These are phyloP conservation scores for Synergus japonicus DNA, from an alignment of 2,888 invertebrate genomes.

Conservation along the genomic window DNA sequence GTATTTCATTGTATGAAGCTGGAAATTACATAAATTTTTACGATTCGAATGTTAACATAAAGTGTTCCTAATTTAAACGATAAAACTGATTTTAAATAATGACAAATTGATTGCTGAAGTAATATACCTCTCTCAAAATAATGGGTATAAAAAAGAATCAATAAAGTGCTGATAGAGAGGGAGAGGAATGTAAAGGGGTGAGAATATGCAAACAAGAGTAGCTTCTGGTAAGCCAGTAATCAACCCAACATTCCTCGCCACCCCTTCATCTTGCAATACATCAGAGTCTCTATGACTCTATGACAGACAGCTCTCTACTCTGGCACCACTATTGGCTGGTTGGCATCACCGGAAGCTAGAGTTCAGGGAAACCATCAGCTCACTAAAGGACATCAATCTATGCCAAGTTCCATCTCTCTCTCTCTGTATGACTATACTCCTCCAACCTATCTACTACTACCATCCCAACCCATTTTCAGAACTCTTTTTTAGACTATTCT, in stretches of 20 bases:
- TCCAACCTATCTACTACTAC: not conserved
- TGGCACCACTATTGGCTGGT: constrained; percentile 46
- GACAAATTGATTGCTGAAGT: not conserved
- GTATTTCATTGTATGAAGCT: not conserved
- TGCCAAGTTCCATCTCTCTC: constrained; percentile 48
- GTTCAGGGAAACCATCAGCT: constrained; percentile 48
- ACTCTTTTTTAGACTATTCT: not conserved
- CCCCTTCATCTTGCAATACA: constrained; percentile 46
- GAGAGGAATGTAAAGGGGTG: constrained; percentile 21
- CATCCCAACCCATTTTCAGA: not conserved
- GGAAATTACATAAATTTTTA: too few relatives aligned
- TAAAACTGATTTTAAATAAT: not conserved
- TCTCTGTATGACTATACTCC: constrained; percentile 27
- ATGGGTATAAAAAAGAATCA: not conserved
- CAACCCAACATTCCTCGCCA: constrained; percentile 42
- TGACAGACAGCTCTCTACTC: constrained; percentile 18
- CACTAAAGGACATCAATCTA: constrained; percentile 52
- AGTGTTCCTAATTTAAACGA: not conserved
- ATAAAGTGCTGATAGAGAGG: not conserved
- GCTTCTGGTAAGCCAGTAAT: constrained; percentile 41
- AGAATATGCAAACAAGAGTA: constrained; percentile 43
- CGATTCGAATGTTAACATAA: not conserved
- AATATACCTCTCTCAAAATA: not conserved
- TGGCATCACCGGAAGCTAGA: constrained; percentile 40
- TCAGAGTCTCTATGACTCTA: constrained; percentile 47